phyloP scores from a whole-genome alignment of 2,113 vertebrate genomes.

The Gymnorhina tibicen region DNA sequence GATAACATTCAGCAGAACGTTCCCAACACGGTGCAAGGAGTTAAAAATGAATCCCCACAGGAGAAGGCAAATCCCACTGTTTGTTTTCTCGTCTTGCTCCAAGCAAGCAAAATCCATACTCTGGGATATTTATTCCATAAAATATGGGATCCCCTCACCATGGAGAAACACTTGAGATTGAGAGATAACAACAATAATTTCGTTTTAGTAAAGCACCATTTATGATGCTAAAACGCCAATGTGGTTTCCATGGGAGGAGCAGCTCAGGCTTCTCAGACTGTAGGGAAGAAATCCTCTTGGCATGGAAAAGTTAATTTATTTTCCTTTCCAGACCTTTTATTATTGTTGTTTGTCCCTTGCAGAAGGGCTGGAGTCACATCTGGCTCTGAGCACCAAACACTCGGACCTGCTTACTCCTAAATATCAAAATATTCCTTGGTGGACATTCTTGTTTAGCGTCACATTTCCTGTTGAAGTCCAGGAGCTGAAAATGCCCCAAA shows the following conservation, averaged over 20 bases:
- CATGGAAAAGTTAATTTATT: not conserved
- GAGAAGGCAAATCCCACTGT: constrained; percentile 5
- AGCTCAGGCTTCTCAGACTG: not conserved
- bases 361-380: not conserved
- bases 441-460: not conserved
- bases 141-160: not conserved
- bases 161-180: not conserved
- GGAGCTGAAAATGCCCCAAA: not conserved
- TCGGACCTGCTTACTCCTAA: not conserved
- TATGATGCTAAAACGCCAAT: not conserved
- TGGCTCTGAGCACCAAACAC: not conserved
- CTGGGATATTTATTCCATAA: constrained; percentile 21
- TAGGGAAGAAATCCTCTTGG: not conserved
- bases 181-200: not conserved
- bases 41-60: constrained; percentile 9
- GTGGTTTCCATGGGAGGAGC: not conserved
- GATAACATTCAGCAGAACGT: not conserved
- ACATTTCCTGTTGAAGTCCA: not conserved
- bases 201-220: not conserved
- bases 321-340: not conserved
- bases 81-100: constrained; percentile 7
- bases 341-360: not conserved
- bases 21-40: not conserved
- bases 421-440: not conserved
- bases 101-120: constrained; percentile 25